Evolutionary conservation across 2,888 invertebrate genomes (phyloP), one percentile per base, ranked within the genome.

Genomic region (Myathropa florea): DNA sequence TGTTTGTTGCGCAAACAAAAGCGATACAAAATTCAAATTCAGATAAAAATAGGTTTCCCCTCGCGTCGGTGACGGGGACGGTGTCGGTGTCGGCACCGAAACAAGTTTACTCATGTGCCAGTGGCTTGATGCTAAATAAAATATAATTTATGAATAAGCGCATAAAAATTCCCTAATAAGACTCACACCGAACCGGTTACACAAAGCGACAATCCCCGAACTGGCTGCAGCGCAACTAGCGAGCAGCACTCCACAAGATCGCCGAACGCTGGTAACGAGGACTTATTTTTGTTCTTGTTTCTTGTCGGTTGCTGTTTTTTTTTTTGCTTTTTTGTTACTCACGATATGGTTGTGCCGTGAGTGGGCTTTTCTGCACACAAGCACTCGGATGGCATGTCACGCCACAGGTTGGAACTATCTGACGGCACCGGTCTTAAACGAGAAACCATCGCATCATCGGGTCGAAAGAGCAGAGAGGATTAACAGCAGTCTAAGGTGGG

Each of bases 71-170:
- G 64, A 39, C 46, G 70, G 24, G 76, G 46, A 1, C 18, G 18
- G 6, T 28, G 65, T 36, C 36, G 3, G 12, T 24, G n/a, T 14
- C 23, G 36, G 57, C 33, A 55, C 4, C 72, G 24, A 73, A 85
- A 85, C 85, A 73, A 73, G 85, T 78, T 82, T 78, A 76, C 76
- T 80, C 84, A 81, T 77, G 81, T 68, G 55, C 80, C 46, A 46
- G 46, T 46, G 46, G 18, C 46, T 46, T 80, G 55, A 80, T 80
- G 84, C 61, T 76, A 77, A 81, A 81, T 78, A 81, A 77, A 77
- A 72, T 76, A 84, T 84, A 84, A 85, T 81, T 81, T 85, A 85
- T 85, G 84, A 85, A 77, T 85, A 85, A 81, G 81, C 81, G 85
- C 68, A 85, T 85, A 85, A 82, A 85, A 85, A 73, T 85, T 85